Percentiles rank a stretch among this genome's conserved stretches.
Conservation (phyloP, 1,140 invertebrate species). For the Rhynchophorus ferrugineus region DNA sequence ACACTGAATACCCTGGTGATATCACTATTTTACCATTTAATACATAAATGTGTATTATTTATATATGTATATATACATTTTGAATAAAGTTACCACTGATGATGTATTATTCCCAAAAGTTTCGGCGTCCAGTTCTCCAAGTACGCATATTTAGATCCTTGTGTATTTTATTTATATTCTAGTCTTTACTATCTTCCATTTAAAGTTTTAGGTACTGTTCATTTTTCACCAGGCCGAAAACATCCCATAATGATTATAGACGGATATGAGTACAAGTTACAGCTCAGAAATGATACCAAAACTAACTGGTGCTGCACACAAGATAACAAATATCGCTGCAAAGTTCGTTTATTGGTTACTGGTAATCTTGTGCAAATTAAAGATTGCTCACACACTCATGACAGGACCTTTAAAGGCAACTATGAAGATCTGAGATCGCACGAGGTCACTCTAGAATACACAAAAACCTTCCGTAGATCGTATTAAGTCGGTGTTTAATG, state of each 20-base stretch:
- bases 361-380: conserved; percentile 6
- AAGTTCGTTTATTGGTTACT: background rate
- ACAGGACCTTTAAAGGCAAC: background rate
- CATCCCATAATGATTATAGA: conserved; percentile 10
- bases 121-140: no score
- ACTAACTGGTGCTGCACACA: conserved; percentile 9
- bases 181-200: background rate
- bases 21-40: no score
- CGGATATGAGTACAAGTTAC: conserved; percentile 6
- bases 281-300: background rate
- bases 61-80: background rate
- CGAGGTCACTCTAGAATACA: background rate
- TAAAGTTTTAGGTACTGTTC: background rate
- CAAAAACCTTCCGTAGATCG: background rate
- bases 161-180: background rate
- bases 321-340: conserved; percentile 1
- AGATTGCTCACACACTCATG: background rate
- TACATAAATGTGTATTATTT: no score
- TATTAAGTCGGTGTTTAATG: no score
- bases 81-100: background rate
- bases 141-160: background rate
- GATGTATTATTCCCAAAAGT: background rate
- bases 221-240: background rate
- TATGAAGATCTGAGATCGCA: background rate
- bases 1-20: no score